These are phyloP conservation scores for Rhinopomastus cyanomelas DNA, from an alignment of 2,113 vertebrate species.

Conservation along the genomic window DNA sequence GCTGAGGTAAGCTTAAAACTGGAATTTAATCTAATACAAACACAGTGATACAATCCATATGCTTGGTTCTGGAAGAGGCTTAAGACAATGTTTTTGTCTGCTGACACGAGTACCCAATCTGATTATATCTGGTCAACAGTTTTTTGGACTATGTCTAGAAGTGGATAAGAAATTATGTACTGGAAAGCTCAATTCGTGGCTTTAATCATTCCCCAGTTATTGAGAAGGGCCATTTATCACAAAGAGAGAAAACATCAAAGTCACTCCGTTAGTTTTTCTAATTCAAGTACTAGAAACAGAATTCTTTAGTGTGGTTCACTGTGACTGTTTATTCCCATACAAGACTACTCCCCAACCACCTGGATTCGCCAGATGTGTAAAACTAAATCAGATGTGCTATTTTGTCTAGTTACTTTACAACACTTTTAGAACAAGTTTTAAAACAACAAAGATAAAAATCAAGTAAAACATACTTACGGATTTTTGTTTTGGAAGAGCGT, in stretches of 20 bases:
- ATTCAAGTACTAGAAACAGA: neutral
- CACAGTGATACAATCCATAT: neutral
- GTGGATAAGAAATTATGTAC: neutral
- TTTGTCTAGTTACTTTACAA: neutral
- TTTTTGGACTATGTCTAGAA: neutral
- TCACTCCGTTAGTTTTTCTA: neutral
- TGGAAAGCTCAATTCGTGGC: neutral
- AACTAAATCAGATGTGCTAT: neutral
- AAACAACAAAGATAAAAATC: neutral
- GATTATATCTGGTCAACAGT: neutral
- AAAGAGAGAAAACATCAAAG: neutral
- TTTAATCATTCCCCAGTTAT: neutral
- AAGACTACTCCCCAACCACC: neutral
- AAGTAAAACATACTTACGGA: conserved; percentile 78
- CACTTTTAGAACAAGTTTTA: neutral
- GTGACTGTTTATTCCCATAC: neutral
- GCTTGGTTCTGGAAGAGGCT: neutral
- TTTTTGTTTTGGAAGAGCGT: conserved; percentile 82
- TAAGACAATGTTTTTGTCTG: neutral
- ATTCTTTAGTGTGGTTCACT: neutral
- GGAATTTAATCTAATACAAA: neutral
- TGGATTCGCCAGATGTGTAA: neutral
- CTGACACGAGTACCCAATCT: neutral
- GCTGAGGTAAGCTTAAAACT: neutral
- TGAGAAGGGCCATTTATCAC: neutral